These are phyloP conservation scores for Diabrotica undecimpunctata DNA, from an alignment of 1,140 invertebrate genomes.

Conservation along the genomic window DNA sequence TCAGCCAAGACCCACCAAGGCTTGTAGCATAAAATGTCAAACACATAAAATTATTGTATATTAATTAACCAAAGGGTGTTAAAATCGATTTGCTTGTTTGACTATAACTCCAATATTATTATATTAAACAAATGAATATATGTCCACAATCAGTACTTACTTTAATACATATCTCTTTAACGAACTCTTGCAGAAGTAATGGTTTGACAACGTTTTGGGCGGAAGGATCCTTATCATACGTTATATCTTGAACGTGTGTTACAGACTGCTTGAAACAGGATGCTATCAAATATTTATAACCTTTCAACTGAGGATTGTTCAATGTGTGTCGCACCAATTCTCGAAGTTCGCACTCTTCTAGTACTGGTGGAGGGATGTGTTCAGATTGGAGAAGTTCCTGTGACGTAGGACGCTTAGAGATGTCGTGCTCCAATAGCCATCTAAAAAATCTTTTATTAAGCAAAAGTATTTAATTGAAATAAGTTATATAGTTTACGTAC, in stretches of 20 bases:
- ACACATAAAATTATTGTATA: too few species aligned
- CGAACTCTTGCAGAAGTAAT: constrained; percentile 38
- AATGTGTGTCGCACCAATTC: constrained; percentile 74
- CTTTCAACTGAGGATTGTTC: constrained; percentile 74
- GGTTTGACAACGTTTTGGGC: constrained; percentile 35
- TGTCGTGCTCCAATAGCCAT: constrained; percentile 84
- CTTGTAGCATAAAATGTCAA: too few species aligned
- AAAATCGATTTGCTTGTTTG: too few species aligned
- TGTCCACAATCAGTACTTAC: constrained; percentile 27
- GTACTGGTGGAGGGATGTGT: constrained; percentile 70
- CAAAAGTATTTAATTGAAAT: too few species aligned
- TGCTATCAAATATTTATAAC: constrained; percentile 73
- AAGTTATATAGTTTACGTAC: too few species aligned
- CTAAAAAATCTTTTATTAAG: constrained; percentile 39
- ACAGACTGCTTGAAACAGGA: constrained; percentile 66
- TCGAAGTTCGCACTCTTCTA: constrained; percentile 76
- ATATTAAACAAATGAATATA: too few species aligned
- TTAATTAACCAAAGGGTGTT: too few species aligned
- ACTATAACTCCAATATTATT: too few species aligned
- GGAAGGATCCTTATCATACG: constrained; percentile 66
- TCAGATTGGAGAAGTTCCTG: constrained; percentile 77
- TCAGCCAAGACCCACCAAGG: too few species aligned
- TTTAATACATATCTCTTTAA: constrained; percentile 37
- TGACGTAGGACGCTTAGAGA: constrained; percentile 75
- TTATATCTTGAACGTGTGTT: constrained; percentile 66